These are phyloP conservation scores for Corella eumyota DNA, from an alignment of 23 tunicate species.

Conservation along the genomic window DNA sequence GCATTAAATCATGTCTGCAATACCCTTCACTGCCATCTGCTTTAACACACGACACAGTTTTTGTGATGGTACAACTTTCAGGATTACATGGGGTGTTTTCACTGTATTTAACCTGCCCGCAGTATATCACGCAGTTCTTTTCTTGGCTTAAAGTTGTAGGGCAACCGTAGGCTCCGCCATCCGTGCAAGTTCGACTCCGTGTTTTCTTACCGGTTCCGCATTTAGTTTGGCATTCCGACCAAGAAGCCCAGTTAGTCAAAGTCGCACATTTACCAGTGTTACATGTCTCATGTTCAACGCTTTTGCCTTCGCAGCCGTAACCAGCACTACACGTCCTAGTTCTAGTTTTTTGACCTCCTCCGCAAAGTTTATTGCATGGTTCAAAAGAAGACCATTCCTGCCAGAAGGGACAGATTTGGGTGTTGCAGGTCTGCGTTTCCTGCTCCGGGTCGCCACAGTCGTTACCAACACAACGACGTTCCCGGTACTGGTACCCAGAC, in stretches of 20 bases:
- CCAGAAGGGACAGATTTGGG: conserved; percentile 22
- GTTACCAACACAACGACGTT: conserved; percentile 22
- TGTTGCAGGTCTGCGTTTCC: conserved; percentile 30
- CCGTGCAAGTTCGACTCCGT: conserved; percentile 2
- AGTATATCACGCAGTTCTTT: conserved; percentile 3
- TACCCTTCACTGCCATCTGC: conserved; percentile 14
- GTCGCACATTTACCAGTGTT: conserved; percentile 21
- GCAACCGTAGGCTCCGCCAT: conserved; percentile 18
- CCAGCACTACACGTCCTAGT: conserved; percentile 8
- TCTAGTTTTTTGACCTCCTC: conserved; percentile 25
- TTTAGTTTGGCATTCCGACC: conserved; percentile 11
- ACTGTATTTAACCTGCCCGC: conserved; percentile 4
- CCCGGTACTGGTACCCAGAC: conserved; percentile 6
- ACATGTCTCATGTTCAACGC: conserved; percentile 1
- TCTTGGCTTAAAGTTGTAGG: neutral
- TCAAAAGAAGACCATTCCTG: conserved; percentile 26
- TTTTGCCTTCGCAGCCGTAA: conserved; percentile 11
- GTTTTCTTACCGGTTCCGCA: conserved; percentile 20
- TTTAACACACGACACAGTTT: conserved; percentile 1
- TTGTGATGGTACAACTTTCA: neutral
- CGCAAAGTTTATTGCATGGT: conserved; percentile 33
- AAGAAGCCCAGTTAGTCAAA: conserved; percentile 3
- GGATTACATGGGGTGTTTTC: conserved; percentile 3
- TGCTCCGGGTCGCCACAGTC: conserved; percentile 18
- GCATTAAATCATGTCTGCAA: conserved; percentile 4